Percentiles rank a stretch among this genome's conserved stretches.
Evolutionary conservation across 2,797 vertebrate species (phyloP).

Genomic region (Mionectes olivaceus): DNA sequence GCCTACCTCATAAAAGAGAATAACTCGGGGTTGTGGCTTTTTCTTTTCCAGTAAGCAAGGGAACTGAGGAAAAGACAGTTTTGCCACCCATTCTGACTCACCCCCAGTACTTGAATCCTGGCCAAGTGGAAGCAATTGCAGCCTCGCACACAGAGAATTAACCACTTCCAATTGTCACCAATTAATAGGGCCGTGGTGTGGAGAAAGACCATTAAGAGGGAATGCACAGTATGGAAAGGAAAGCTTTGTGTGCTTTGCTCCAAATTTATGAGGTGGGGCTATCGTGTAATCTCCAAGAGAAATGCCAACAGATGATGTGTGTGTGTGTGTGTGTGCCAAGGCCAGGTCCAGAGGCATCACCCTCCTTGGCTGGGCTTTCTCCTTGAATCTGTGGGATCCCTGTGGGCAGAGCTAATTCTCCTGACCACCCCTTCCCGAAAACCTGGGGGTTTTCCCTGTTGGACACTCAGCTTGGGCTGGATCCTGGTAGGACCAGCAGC

Average conservation of each 20-base stretch:
- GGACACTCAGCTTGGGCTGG: neutral
- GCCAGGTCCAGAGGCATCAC: neutral
- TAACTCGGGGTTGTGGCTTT: slow-evolving; percentile 70
- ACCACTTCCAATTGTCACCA: slow-evolving; percentile 24
- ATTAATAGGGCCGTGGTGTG: slow-evolving; percentile 4
- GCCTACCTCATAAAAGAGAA: slow-evolving; percentile 79
- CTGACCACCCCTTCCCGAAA: rapidly evolving
- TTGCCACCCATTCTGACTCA: slow-evolving; percentile 75
- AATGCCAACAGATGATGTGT: neutral
- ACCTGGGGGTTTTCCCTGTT: neutral
- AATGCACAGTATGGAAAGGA: neutral
- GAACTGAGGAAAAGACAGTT: slow-evolving; percentile 63
- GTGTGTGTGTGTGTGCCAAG: neutral
- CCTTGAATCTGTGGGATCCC: rapidly evolving
- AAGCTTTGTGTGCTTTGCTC: neutral
- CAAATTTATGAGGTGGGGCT: neutral
- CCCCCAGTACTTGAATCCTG: slow-evolving; percentile 42
- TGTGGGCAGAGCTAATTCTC: neutral
- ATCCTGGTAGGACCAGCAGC: neutral
- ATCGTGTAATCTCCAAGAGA: neutral
- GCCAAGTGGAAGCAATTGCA: slow-evolving; percentile 65
- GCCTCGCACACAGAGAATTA: slow-evolving; percentile 8
- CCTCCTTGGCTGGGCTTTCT: neutral
- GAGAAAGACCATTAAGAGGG: neutral
- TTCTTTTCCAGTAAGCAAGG: neutral